Base-by-base conservation (phyloP, 2,888 invertebrate genomes). In the Machimus rusticus region DNA sequence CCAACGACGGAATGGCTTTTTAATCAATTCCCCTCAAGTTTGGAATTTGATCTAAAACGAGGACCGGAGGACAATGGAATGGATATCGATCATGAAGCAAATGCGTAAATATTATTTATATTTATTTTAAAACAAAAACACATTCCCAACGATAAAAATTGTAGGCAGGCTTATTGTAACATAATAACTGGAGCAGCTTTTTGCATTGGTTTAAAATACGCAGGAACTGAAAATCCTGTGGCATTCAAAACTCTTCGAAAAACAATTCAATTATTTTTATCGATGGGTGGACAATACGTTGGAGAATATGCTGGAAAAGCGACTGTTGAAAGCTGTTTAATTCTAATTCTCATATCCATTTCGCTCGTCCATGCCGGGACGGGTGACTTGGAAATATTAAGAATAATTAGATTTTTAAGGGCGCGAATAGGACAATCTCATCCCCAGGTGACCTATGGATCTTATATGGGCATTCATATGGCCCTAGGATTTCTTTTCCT, bases 381-480 rank as follows among this genome's bases (percentile, higher is more conserved):
- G 3, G 99, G 99, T 0, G 96, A 99, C 93, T 93, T 99, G 81
- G 94, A 93, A 88, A 95, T 96, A 89, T 93, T 99, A 91, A 95
- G 98, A 55, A 93, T 97, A 88, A 97, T 98, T 90, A 95, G 99
- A 1, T 96, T 96, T 90, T 94, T 99, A 90, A 95, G 99, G 86
- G 95, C 96, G 82, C 94, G 98, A 87, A 96, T 98, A 5, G 97
- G 97, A 0, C 94, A 95, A 0, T 93, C 94, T 5, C 95, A 94
- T 89, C 94, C 95, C 81, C 94, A 96, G 57, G 96, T 97, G 82
- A 96, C 97, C 0, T 98, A 99, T 92, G 97, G 98, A 34, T 96
- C 97, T 14, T 97, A 99, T 94, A 95, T 99, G 94, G 98, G 98
- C 16, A 96, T 97, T n/a, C 98, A 99, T 92, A 97, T 98, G 96